Conservation (phyloP, 23 tunicate genomes). For the Clavelina lepadiformis region DNA sequence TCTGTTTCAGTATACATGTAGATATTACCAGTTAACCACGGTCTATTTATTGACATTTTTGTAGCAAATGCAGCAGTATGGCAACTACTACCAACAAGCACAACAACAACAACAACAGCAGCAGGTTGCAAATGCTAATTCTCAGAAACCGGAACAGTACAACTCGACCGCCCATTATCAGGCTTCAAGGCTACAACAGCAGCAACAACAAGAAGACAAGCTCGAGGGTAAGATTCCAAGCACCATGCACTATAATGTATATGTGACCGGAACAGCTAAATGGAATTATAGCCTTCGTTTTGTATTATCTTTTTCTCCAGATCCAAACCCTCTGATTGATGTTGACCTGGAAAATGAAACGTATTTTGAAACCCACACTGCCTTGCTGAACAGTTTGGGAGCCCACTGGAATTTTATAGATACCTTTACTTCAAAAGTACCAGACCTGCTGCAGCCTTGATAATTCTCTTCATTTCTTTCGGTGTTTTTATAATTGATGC, state of each 20-base stretch:
- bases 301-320: conserved; percentile 16
- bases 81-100: conserved; percentile 24
- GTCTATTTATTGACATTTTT: too few species aligned
- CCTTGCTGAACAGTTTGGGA: conserved; percentile 54
- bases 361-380: conserved; percentile 33
- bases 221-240: conserved; percentile 8
- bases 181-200: conserved; percentile 1
- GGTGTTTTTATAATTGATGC: too few species aligned
- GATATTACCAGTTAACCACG: too few species aligned
- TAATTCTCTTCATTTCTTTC: too few species aligned
- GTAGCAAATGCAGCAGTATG: conserved; percentile 10
- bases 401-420: conserved; percentile 80
- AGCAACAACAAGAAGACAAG: conserved; percentile 17
- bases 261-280: too few species aligned
- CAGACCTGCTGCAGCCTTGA: too few species aligned
- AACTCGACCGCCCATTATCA: conserved; percentile 1
- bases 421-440: conserved; percentile 46
- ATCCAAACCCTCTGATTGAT: conserved; percentile 45
- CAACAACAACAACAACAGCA: conserved; percentile 5
- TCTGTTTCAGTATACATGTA: too few species aligned
- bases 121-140: not conserved
- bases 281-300: not conserved
- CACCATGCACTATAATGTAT: too few species aligned
- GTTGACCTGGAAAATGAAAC: conserved; percentile 52
- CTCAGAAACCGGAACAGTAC: conserved; percentile 12